Evolutionary conservation across 2,113 vertebrate genomes (phyloP), one percentile per base, ranked within the genome.

Genomic region (Bambusicola thoracicus): DNA sequence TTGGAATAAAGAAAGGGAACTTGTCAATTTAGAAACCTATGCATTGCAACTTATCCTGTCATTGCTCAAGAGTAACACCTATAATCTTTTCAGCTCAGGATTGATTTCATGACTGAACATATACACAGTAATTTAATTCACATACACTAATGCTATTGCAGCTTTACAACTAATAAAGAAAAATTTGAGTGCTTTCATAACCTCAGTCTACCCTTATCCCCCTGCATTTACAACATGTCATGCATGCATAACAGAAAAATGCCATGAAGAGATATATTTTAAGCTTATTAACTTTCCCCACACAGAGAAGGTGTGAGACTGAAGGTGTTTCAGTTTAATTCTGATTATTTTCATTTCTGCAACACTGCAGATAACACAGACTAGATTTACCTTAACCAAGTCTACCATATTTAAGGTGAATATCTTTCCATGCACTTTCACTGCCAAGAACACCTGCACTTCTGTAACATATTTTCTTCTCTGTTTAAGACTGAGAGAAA

Each of bases 321-420:
- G 11, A 24, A 49, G 44, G 32, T 81, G 27, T 87, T 97, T 85
- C 10, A 85, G 44, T 93, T 93, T 95, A 95, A 94, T 96, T 95
- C 41, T 89, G 34, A 94, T 95, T 85, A 87, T 97, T 97, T 89
- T 83, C 2, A 67, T 36, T 93, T 92, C 21, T 3, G 15, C 66
- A 94, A 69, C n/a, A 83, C 13, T 18, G 2, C 17, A 89, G 40
- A 63, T 87, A 92, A 95, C 27, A 14, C 3, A 81, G 65, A 55
- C 21, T 87, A 91, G 87, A 32, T 91, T 92, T 58, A 94, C 20
- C 34, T 80, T 95, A 34, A 94, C 38, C 75, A 36, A 21, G 43
- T 81, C 59, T 95, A 56, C 11, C 41, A 72, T 88, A 94, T 93
- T 67, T 65, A 84, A 94, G 27, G n/a, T 43, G 73, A 95, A 94